Base-by-base conservation (phyloP, 2,888 invertebrate genomes). In the Phalangium opilio region DNA sequence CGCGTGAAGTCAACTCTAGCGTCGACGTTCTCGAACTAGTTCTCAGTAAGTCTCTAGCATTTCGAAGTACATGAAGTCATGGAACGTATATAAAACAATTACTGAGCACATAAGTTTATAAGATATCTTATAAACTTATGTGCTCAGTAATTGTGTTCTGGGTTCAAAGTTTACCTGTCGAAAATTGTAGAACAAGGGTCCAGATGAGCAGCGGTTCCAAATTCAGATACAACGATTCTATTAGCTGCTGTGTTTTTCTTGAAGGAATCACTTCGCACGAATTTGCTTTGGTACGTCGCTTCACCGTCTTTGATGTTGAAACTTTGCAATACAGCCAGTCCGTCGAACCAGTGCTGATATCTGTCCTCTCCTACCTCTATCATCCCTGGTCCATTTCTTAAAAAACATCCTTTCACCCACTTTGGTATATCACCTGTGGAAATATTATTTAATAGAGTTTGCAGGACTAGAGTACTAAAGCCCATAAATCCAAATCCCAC, bases 331-430 rank as follows among this genome's bases (percentile, higher is more conserved):
- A 53, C 41, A 1, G 89, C 87, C 1, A 89, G 79, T 57, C 87
- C 82, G 66, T 93, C 93, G 63, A 93, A 93, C 40, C 90, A 69
- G 64, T 93, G 91, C 45, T 81, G 73, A 62, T 81, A 87, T 33
- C 73, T 71, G 70, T 79, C 78, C 8, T 79, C 71, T 1, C 89
- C 87, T 41, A 85, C 79, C 62, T 83, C 78, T 47, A 84, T 71
- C 35, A 79, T 79, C 1, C 90, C 91, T 0, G 90, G 89, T 0
- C 93, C 93, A 63, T 90, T 89, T 48, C 89, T 73, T 14, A 87
- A 64, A 35, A 90, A 67, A 1, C 75, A 75, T 1, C 90, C 90
- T 42, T 74, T 76, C 2, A 90, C 63, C 87, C 89, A 90, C 5
- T 61, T 45, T 0, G 86, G 86, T 38, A 85, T 73, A 34, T 61